Evolutionary conservation across 2,797 vertebrate genomes (phyloP), one percentile per base, ranked within the genome.

Genomic region (Huso huso): DNA sequence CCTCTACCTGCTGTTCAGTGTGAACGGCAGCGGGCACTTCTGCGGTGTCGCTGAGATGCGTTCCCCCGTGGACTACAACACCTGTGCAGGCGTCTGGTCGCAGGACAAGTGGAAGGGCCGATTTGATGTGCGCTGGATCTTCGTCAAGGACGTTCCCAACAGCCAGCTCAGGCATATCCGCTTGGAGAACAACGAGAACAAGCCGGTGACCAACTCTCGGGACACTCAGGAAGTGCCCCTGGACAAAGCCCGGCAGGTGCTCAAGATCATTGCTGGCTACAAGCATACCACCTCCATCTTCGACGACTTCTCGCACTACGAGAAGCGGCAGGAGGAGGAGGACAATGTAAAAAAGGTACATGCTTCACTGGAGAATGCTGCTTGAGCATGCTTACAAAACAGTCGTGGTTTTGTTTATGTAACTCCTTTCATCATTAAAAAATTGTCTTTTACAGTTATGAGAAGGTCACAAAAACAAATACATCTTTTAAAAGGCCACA

Each of bases 201-300:
- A 98, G 87, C 96, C 96, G 77, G 95, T 98, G 84, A 98, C 96
- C 93, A 98, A 98, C 91, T 98, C 96, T 76, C 93, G 96, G 87
- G 96, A 98, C 93, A 98, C 96, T 83, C 95, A 98, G 79, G 96
- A 98, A 86, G 95, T 97, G 84, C 96, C 96, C 70, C 91, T 98
- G 89, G 95, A 98, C 83, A 98, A 98, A 83, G 95, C 96, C 78
- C 92, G 95, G 86, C 96, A 98, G 88, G 96, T 98, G 88, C 93
- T 98, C 80, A 97, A 97, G 93, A 98, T 98, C 89, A 98, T 98
- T 88, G 94, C 96, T 78, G 92, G 92, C 85, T 98, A 98, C 89
- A 98, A 98, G 92, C 96, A 98, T 89, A 97, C 94, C 90, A 98
- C 96, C 87, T 98, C 96, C 82, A 98, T 98, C 90, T 98, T 98